These are phyloP conservation scores for Megaceryle maxima DNA, from an alignment of 2,113 vertebrate genomes.

Conservation along the genomic window DNA sequence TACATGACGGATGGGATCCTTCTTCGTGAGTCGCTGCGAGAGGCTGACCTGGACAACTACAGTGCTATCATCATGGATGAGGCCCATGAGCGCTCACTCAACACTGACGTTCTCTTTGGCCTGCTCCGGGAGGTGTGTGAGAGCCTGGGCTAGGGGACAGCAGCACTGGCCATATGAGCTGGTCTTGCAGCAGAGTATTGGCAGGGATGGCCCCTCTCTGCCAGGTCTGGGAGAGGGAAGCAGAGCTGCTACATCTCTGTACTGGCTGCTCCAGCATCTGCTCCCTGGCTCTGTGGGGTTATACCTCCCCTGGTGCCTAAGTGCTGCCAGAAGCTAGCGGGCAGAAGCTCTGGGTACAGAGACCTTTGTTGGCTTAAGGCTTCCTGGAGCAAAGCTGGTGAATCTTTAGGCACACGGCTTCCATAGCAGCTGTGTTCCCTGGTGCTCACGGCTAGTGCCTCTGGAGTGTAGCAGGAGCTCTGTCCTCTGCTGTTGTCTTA, in stretches of 20 bases:
- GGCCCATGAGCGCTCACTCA: constrained; percentile 94
- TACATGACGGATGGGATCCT: constrained; percentile 99
- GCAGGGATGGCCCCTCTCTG: not conserved
- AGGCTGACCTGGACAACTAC: constrained; percentile 97
- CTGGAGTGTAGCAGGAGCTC: not conserved
- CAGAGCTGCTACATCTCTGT: not conserved
- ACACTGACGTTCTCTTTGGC: constrained; percentile 97
- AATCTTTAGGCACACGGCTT: not conserved
- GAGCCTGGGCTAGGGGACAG: not conserved
- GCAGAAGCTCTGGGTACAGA: not conserved
- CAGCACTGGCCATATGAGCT: rapidly evolving
- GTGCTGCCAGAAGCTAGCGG: not conserved
- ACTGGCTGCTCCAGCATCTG: not conserved
- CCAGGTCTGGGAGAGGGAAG: not conserved
- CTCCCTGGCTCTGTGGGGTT: not conserved
- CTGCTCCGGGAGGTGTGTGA: constrained; percentile 89
- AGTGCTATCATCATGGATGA: constrained; percentile 99
- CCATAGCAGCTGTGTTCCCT: not conserved
- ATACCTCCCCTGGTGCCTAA: not conserved
- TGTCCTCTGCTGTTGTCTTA: not conserved
- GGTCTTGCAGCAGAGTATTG: not conserved
- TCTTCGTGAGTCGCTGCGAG: constrained; percentile 94
- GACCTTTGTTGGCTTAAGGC: not conserved
- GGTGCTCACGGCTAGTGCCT: not conserved
- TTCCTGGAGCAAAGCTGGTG: rapidly evolving